Evolutionary conservation across 2,797 vertebrate species (phyloP).

Genomic region (Darevskia mixta): DNA sequence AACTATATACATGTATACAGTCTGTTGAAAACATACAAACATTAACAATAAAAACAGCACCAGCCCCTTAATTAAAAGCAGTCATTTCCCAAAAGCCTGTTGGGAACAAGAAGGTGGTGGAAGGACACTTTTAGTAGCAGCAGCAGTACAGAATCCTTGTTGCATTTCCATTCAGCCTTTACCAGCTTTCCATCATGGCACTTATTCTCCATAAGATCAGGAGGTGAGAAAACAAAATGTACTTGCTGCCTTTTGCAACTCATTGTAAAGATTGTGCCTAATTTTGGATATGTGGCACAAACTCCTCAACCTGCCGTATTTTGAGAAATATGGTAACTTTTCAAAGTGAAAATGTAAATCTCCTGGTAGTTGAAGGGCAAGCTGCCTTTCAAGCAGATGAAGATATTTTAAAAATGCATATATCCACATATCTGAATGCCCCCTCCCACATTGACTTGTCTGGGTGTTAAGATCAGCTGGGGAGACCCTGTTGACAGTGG

Average conservation of each 20-base stretch:
- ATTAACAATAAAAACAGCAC: no score
- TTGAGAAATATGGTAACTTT: neutral
- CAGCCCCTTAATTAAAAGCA: neutral
- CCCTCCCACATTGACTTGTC: no score
- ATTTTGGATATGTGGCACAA: neutral
- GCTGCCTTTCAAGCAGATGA: neutral
- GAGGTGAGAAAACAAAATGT: neutral
- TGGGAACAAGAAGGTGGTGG: no score
- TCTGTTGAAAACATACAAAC: no score
- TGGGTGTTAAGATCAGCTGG: no score
- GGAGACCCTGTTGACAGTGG: no score
- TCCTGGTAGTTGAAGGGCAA: neutral
- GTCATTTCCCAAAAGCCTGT: no score
- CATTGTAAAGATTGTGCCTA: neutral
- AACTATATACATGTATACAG: no score
- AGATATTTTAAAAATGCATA: neutral
- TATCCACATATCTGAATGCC: no score
- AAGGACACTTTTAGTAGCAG: neutral
- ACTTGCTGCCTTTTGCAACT: neutral
- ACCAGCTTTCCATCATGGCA: neutral
- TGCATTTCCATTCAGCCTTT: neutral
- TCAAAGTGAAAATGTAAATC: neutral
- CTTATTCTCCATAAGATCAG: neutral
- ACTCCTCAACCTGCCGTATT: neutral
- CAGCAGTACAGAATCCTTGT: neutral